Evolutionary conservation across 2,113 vertebrate species (phyloP), one percentile per base, ranked within the genome.

Genomic region (Trichechus manatus): DNA sequence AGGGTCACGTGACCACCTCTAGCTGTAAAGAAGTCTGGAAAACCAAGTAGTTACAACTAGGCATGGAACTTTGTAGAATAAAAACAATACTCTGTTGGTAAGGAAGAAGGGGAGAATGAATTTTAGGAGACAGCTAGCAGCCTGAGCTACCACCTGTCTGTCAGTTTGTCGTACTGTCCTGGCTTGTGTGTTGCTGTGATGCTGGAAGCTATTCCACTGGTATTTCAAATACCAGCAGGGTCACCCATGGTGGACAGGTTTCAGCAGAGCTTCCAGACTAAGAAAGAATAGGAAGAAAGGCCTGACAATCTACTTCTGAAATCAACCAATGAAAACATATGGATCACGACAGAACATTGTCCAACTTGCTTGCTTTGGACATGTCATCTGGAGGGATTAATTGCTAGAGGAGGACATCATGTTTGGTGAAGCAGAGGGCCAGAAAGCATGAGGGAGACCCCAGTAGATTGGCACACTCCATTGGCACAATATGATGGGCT

Each of bases 21-120:
- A 91, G 80, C 93, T 90, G 68, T 95, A 97, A 89, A 68, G 53
- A 47, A 94, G 47, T 56, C 56, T 87, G 70, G 68, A 68, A 80
- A 92, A 89, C 22, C 1, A 33, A 42, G 15, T 63, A 63, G 66
- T 95, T 94, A 70, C 36, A 78, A 53, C 23, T 61, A 10, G 9
- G 61, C 42, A 63, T 44, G 66, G 31, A 64, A 68, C 19, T 79
- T 80, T 27, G 86, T 86, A 63, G 42, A 87, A 53, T 29, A 87
- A 91, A 63, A 61, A 14, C 7, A 15, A 9, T 42, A 68, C n/a
- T 56, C 75, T 50, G 17, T 95, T 72, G 33, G 63, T 78, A 86
- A 50, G 80, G 27, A 90, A 85, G 64, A 91, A 39, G n/a, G 53
- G 20, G 61, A 86, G 20, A 86, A 85, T 90, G 31, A 53, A 53